phyloP scores from a whole-genome alignment of 1,140 invertebrate species.

The Drosophila punjabiensis region DNA sequence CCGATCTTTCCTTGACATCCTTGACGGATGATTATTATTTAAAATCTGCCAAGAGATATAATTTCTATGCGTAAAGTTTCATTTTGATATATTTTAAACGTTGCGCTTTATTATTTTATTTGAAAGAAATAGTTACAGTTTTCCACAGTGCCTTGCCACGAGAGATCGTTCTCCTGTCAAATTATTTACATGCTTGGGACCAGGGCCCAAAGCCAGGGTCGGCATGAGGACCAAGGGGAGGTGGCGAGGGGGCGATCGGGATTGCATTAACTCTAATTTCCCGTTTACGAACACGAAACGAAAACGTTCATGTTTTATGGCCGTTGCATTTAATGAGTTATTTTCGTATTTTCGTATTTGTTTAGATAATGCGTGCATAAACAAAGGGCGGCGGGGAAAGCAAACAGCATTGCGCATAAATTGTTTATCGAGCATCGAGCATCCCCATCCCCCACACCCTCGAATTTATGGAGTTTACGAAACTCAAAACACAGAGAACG shows the following conservation, averaged over 20 bases:
- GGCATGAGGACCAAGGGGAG: not conserved
- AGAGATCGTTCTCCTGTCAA: slow-evolving; percentile 59
- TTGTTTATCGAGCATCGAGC: slow-evolving; percentile 70
- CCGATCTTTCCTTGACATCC: not conserved
- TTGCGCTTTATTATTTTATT: not conserved
- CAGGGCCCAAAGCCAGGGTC: slow-evolving; percentile 16
- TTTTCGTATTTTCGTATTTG: slow-evolving; percentile 84
- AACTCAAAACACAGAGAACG: slow-evolving; percentile 23
- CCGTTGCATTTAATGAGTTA: slow-evolving; percentile 68
- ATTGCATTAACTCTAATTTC: slow-evolving; percentile 67
- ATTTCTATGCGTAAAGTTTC: not conserved
- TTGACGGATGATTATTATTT: not conserved
- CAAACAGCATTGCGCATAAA: slow-evolving; percentile 66
- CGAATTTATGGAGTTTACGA: slow-evolving; percentile 64
- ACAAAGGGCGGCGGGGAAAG: slow-evolving; percentile 45
- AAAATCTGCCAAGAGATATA: not conserved
- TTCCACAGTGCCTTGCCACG: slow-evolving; percentile 1
- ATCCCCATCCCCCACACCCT: slow-evolving; percentile 6
- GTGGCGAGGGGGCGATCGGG: slow-evolving; percentile 6
- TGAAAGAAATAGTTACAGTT: not conserved
- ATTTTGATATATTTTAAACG: not conserved
- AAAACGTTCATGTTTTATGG: slow-evolving; percentile 61
- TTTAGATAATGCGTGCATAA: slow-evolving; percentile 81
- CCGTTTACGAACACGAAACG: slow-evolving; percentile 44
- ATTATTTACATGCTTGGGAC: slow-evolving; percentile 61